These are phyloP conservation scores for Bothrops jararaca DNA, from an alignment of 2,113 vertebrate genomes.

Conservation along the genomic window DNA sequence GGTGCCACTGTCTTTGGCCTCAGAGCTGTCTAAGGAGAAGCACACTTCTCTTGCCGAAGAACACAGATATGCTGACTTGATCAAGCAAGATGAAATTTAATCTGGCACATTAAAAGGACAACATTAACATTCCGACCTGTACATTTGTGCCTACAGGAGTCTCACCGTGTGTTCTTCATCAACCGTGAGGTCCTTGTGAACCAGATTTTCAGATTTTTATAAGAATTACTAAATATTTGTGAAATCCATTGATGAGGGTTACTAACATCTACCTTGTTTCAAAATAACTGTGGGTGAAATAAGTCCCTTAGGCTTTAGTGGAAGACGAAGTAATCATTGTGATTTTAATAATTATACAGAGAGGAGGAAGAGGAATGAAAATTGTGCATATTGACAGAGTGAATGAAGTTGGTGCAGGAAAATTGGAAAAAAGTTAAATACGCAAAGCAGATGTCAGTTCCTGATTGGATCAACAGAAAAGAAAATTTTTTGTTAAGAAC, in stretches of 20 bases:
- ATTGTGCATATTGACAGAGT: too few relatives aligned
- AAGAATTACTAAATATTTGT: neutral
- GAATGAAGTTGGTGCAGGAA: too few relatives aligned
- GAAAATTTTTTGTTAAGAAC: too few relatives aligned
- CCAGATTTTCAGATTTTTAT: neutral
- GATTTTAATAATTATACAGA: neutral
- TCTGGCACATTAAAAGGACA: neutral
- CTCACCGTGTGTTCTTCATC: neutral
- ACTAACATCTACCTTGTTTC: neutral
- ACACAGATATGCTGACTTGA: neutral
- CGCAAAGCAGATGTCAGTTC: too few relatives aligned
- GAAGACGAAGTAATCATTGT: neutral
- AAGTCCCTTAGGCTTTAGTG: neutral
- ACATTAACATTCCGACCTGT: neutral
- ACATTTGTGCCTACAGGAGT: neutral
- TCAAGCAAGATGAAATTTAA: neutral
- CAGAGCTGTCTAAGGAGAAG: neutral
- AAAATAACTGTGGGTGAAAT: neutral
- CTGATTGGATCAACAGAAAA: too few relatives aligned
- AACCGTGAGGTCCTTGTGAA: neutral
- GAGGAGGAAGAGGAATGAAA: too few relatives aligned
- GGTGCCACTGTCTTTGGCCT: neutral
- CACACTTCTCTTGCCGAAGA: neutral
- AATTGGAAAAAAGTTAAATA: too few relatives aligned
- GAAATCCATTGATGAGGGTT: neutral